Percentiles rank a stretch among this genome's conserved stretches.
phyloP scores from a whole-genome alignment of 37 sponge, comb jelly and placozoan genomes.

The Amphimedon queenslandica region DNA sequence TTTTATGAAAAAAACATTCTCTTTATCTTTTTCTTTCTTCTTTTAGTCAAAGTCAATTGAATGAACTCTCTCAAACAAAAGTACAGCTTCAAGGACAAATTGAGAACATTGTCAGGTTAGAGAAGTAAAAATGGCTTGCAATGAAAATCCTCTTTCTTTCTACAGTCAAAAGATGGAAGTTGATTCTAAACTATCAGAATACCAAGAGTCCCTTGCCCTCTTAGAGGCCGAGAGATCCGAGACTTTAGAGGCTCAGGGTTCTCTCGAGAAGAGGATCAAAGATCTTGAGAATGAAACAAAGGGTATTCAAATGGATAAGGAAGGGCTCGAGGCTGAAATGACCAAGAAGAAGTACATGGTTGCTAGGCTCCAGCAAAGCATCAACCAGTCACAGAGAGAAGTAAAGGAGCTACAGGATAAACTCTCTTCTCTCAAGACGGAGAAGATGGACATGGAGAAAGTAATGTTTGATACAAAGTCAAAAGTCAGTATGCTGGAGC shows the following conservation, averaged over 20 bases:
- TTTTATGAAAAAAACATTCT: too few relatives aligned
- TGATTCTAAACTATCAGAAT: not conserved
- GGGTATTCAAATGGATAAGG: conserved; percentile 25
- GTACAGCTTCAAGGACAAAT: too few relatives aligned
- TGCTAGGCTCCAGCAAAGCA: conserved; percentile 1
- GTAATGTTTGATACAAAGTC: conserved; percentile 11
- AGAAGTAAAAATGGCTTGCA: too few relatives aligned
- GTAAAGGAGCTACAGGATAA: not conserved
- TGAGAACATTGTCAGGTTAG: too few relatives aligned
- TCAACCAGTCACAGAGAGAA: too few relatives aligned
- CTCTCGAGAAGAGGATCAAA: too few relatives aligned
- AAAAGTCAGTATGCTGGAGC: too few relatives aligned
- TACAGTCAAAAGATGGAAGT: conserved; percentile 16
- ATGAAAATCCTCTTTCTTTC: too few relatives aligned
- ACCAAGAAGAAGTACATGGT: not conserved
- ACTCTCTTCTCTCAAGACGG: not conserved
- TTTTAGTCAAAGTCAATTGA: too few relatives aligned
- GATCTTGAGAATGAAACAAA: too few relatives aligned
- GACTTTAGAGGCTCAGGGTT: conserved; percentile 24
- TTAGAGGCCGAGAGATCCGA: conserved; percentile 12
- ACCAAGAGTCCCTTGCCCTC: conserved; percentile 18
- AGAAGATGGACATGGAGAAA: not conserved
- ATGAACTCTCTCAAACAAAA: too few relatives aligned
- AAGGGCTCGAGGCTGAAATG: conserved; percentile 23
- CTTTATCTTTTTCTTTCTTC: too few relatives aligned